Evolutionary conservation across 2,888 invertebrate species (phyloP), one percentile per base, ranked within the genome.

Genomic region (Pomacea canaliculata): DNA sequence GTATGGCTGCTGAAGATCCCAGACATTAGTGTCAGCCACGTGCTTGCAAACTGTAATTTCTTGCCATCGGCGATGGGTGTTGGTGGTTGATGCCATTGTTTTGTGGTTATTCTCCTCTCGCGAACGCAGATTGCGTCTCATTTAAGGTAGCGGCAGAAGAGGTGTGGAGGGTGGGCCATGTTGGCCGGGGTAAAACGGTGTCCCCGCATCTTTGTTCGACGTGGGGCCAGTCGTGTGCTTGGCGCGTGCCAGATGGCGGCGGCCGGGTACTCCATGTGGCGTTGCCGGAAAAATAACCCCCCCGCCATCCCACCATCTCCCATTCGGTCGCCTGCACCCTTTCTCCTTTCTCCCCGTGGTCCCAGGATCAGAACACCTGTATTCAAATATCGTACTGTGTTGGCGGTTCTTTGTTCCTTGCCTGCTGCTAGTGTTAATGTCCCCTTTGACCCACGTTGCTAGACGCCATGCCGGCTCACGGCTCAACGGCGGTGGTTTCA

Each of bases 171-270:
- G 37, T 37, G 37, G 37, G 37, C 37, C 37, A 37, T 37, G 37
- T 37, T 37, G 16, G 51, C 16, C 51, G 16, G 51, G 51, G 51
- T 56, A 56, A 16, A 56, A 16, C 51, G 10, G 27, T 63, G 63
- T n/a, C 63, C 63, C 27, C 63, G 27, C n/a, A 63, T 19, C 63
- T 63, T 63, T 63, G 63, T 63, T n/a, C 12, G 60, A 19, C 48
- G 71, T 18, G 49, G 23, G 19, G 66, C n/a, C 23, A 7, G 65
- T 63, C 72, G 63, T 49, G 65, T 51, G 72, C 48, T 62, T 27
- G 65, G 72, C 72, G 65, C 72, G 72, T 72, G 71, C 71, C 71
- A 71, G 71, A 71, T 71, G 71, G 62, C 63, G 46, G 18, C 63
- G 16, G 51, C 8, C 2, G 16, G 51, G 51, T 16, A 37, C 37